Percentiles rank a stretch among this genome's conserved stretches.
Conservation (phyloP, 2,113 vertebrate genomes). For the Panthera uncia region DNA sequence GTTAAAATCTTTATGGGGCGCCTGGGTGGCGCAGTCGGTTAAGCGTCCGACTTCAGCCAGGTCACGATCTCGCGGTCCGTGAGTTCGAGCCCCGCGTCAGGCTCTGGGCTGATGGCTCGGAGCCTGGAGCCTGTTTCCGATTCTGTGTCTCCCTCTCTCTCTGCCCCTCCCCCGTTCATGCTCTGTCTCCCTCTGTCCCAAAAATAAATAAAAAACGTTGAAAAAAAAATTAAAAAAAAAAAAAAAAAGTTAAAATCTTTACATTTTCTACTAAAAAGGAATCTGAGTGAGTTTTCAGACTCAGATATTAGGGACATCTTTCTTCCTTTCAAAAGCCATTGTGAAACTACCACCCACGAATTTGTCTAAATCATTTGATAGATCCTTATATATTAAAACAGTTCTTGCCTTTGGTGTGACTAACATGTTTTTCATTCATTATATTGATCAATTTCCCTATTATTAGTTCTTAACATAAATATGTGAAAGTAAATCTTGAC, state of each 20-base stretch:
- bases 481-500: conserved; percentile 44
- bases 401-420: conserved; percentile 14
- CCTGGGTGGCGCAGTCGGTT: too few relatives aligned
- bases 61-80: too few relatives aligned
- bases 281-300: conserved; percentile 6
- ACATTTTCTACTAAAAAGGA: conserved; percentile 15
- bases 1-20: background rate
- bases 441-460: background rate
- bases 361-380: conserved; percentile 19
- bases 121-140: too few relatives aligned
- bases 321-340: background rate
- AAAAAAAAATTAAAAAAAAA: too few relatives aligned
- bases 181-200: too few relatives aligned
- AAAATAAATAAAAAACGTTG: too few relatives aligned
- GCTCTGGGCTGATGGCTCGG: too few relatives aligned
- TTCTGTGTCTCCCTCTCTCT: too few relatives aligned
- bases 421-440: background rate
- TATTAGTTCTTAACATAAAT: background rate
- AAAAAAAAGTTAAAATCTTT: background rate
- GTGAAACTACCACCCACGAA: background rate
- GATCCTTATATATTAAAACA: background rate
- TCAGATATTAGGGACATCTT: background rate
- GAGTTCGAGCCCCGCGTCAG: too few relatives aligned
- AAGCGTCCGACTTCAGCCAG: too few relatives aligned
- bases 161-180: too few relatives aligned